Conservation (phyloP, 2,888 invertebrate genomes). For the Megamerina dolium region DNA sequence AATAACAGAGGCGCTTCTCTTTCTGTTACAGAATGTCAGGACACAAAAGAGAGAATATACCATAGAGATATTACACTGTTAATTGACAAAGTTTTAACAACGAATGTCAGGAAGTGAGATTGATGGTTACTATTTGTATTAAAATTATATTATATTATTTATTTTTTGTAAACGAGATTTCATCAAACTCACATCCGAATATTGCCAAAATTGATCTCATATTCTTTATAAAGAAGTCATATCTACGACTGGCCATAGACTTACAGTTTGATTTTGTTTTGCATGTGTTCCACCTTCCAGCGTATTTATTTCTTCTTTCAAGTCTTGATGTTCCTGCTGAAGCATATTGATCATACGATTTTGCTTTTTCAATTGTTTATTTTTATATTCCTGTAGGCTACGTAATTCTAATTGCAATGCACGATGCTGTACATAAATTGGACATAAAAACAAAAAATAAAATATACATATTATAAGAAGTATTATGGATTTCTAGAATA, state of each 20-base stretch:
- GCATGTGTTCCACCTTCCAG: conserved; percentile 45
- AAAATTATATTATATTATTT: neutral
- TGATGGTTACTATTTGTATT: too few relatives aligned
- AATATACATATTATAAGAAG: too few relatives aligned
- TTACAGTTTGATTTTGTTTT: conserved; percentile 35
- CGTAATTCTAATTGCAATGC: conserved; percentile 39
- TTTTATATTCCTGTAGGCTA: conserved; percentile 40
- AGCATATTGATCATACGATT: conserved; percentile 42
- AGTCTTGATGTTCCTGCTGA: conserved; percentile 40
- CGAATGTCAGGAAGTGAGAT: too few relatives aligned
- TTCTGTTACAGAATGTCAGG: conserved; percentile 20
- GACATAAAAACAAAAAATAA: neutral
- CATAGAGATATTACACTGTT: too few relatives aligned
- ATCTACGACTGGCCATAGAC: neutral
- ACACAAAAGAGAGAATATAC: too few relatives aligned
- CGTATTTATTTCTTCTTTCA: conserved; percentile 37
- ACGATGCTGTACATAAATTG: conserved; percentile 28
- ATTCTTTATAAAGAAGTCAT: neutral
- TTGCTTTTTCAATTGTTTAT: conserved; percentile 42
- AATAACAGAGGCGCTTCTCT: conserved; percentile 30
- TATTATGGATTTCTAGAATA: neutral
- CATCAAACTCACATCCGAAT: too few relatives aligned
- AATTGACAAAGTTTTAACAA: too few relatives aligned
- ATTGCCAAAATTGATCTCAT: too few relatives aligned
- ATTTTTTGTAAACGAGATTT: too few relatives aligned